Evolutionary conservation across 2,888 invertebrate species (phyloP).

Genomic region (Metellina segmentata): DNA sequence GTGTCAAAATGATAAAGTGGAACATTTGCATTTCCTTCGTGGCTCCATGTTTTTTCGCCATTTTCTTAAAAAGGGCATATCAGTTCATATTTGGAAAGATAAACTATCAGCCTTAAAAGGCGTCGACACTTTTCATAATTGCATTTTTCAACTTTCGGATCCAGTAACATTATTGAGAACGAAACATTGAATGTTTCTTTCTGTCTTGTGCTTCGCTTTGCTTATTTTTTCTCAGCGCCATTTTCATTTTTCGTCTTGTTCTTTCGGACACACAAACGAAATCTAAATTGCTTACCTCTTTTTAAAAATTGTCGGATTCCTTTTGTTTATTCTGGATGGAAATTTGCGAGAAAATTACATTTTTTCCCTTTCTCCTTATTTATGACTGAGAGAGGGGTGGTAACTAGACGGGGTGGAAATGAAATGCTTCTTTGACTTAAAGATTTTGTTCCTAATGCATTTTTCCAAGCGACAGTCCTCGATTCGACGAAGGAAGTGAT

Average conservation of each 20-base stretch:
- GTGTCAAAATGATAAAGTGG: constrained; percentile 24
- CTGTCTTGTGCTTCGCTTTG: neutral
- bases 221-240: neutral
- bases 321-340: constrained; percentile 29
- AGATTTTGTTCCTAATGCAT: constrained; percentile 33
- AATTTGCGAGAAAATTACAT: constrained; percentile 13
- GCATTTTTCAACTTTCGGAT: constrained; percentile 27
- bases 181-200: constrained; percentile 14
- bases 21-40: constrained; percentile 5
- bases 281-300: constrained; percentile 30
- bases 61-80: constrained; percentile 5
- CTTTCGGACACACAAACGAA: constrained; percentile 15
- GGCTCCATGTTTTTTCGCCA: neutral
- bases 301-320: constrained; percentile 44
- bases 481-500: constrained; percentile 27
- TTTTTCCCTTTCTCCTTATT: neutral
- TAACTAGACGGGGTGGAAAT: neutral
- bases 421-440: constrained; percentile 27
- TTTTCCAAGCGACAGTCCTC: constrained; percentile 23
- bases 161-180: constrained; percentile 26
- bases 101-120: constrained; percentile 33
- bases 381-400: neutral
- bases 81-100: constrained; percentile 27
- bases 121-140: constrained; percentile 34
- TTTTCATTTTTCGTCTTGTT: constrained; percentile 33